Base-by-base conservation (phyloP, 2,888 invertebrate species). In the Cosmopolites sordidus region DNA sequence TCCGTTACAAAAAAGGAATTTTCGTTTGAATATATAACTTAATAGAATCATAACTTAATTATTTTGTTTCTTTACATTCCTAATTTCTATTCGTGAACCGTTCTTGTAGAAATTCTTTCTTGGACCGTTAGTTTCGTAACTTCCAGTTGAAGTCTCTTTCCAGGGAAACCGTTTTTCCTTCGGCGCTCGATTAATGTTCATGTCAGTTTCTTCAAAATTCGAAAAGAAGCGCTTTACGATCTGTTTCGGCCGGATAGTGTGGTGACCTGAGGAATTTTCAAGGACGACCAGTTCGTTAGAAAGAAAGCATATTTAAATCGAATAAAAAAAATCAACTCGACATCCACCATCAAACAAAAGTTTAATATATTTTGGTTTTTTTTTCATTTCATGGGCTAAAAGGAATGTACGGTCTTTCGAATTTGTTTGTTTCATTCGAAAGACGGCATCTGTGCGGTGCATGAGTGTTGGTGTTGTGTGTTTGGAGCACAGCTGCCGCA, bases 221-320 rank as follows among this genome's bases (percentile, higher is more conserved):
- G 22, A 22, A 22, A 22, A 22, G 3, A 22, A n/a, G n/a, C n/a
- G n/a, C n/a, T n/a, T n/a, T n/a, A n/a, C n/a, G n/a, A n/a, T n/a
- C n/a, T n/a, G n/a, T n/a, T n/a, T n/a, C n/a, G n/a, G n/a, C n/a
- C n/a, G n/a, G n/a, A n/a, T n/a, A 38, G 48, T 45, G 44, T 52
- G 48, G 44, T 56, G 56, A 53, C 49, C 53, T 53, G 45, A 50
- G 43, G 53, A 50, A 53, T 53, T 41, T 43, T 50, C 56, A 56
- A 56, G 56, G 56, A 30, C 56, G 50, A 39, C 56, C 41, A 39
- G 53, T 56, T 14, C 30, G 9, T 33, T 38, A 51, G 44, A 22
- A 51, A 48, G 50, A 43, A 51, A 50, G 38, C 29, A 46, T 49
- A 43, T 43, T 42, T 39, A 2, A 30, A 54, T 54, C 39, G 51